Evolutionary conservation across 2,113 vertebrate genomes (phyloP).

Genomic region (Anarrhichthys ocellatus): DNA sequence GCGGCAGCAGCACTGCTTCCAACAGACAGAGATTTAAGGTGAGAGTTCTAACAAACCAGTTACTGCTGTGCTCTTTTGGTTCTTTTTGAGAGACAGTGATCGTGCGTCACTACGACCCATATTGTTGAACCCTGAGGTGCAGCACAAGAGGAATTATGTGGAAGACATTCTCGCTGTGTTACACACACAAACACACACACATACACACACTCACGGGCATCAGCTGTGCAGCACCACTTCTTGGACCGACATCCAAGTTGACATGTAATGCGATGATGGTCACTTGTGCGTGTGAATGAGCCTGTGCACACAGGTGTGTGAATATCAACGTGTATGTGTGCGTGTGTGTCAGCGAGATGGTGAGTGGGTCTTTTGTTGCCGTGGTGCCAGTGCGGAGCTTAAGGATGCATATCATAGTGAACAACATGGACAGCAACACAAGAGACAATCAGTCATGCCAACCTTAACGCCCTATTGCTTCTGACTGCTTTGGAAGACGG

Average conservation of each 20-base stretch:
- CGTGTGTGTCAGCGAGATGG: slow-evolving; percentile 8
- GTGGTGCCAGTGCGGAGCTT: slow-evolving; percentile 51
- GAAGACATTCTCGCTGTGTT: slow-evolving; percentile 8
- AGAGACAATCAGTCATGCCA: slow-evolving; percentile 70
- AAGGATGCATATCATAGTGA: slow-evolving; percentile 65
- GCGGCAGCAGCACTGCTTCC: slow-evolving; percentile 41
- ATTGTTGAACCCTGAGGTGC: slow-evolving; percentile 66
- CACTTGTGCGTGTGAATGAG: background rate
- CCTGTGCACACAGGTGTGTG: background rate
- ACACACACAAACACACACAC: slow-evolving; percentile 22
- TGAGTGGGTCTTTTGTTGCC: slow-evolving; percentile 48
- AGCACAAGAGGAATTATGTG: slow-evolving; percentile 46
- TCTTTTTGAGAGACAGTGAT: slow-evolving; percentile 15
- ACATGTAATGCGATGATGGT: slow-evolving; percentile 20
- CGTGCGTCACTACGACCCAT: slow-evolving; percentile 66
- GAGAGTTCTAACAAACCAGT: slow-evolving; percentile 58
- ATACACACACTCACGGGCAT: slow-evolving; percentile 9
- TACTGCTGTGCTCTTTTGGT: background rate
- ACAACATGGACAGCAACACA: slow-evolving; percentile 63
- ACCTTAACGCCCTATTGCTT: slow-evolving; percentile 58
- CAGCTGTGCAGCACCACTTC: slow-evolving; percentile 53
- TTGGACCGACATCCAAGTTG: slow-evolving; percentile 56
- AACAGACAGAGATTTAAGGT: slow-evolving; percentile 71
- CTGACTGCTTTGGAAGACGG: slow-evolving; percentile 43
- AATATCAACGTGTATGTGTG: background rate